Evolutionary conservation across 2,888 invertebrate species (phyloP).

Genomic region (Dromius quadrimaculatus): DNA sequence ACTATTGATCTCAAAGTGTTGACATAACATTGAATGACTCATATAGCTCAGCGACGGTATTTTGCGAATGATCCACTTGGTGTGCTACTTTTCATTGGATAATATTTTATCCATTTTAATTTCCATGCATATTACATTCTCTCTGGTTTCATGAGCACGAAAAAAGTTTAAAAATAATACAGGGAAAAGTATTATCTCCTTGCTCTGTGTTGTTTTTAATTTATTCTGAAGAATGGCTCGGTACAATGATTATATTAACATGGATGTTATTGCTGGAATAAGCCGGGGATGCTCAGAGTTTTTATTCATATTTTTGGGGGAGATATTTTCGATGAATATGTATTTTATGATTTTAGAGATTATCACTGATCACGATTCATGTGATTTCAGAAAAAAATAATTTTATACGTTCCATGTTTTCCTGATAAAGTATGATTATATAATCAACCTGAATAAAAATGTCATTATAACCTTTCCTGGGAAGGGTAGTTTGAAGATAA

Average conservation of each 20-base stretch:
- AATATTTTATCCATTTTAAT: constrained; percentile 42
- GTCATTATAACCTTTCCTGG: too few species aligned
- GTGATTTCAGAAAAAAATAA: too few species aligned
- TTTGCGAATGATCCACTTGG: constrained; percentile 21
- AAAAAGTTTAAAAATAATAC: constrained; percentile 45
- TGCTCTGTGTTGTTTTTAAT: constrained; percentile 43
- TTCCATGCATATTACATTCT: constrained; percentile 46
- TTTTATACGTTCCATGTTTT: too few species aligned
- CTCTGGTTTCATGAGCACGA: constrained; percentile 20
- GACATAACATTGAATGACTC: constrained; percentile 17
- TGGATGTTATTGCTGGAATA: constrained; percentile 22
- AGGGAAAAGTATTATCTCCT: constrained; percentile 40
- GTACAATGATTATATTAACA: constrained; percentile 38
- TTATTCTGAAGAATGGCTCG: constrained; percentile 38
- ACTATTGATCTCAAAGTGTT: constrained; percentile 14
- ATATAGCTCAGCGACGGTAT: constrained; percentile 15
- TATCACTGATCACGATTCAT: constrained; percentile 22
- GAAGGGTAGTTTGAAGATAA: too few species aligned
- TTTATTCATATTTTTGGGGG: too few species aligned
- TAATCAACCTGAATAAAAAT: too few species aligned
- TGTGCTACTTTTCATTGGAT: constrained; percentile 27
- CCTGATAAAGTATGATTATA: too few species aligned
- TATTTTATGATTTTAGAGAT: constrained; percentile 22
- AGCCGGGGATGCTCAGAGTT: not conserved
- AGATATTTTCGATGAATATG: constrained; percentile 19